These are phyloP conservation scores for Tineola bisselliella DNA, from an alignment of 2,888 invertebrate species.

Conservation along the genomic window DNA sequence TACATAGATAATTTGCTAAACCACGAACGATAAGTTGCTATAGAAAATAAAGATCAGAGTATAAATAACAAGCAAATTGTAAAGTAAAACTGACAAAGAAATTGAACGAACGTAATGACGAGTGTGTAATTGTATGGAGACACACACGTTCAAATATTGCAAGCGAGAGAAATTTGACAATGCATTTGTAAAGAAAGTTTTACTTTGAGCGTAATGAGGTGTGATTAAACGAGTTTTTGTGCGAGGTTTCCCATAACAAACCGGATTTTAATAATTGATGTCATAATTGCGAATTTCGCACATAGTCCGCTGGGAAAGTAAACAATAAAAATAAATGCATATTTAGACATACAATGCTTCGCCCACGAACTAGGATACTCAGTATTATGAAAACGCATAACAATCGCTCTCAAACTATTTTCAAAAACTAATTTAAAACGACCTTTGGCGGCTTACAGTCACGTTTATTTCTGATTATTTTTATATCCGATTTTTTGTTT, in stretches of 20 bases:
- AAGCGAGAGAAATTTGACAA: slow-evolving; percentile 50
- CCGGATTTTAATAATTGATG: slow-evolving; percentile 5
- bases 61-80: slow-evolving; percentile 26
- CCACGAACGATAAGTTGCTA: too few species aligned
- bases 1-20: neutral
- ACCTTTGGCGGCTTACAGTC: too few species aligned
- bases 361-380: too few species aligned
- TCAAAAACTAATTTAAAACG: too few species aligned
- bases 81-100: slow-evolving; percentile 38
- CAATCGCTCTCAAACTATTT: too few species aligned
- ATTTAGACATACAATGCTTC: too few species aligned
- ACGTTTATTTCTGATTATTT: too few species aligned
- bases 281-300: neutral
- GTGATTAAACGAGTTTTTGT: slow-evolving; percentile 36
- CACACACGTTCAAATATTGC: slow-evolving; percentile 28
- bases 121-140: slow-evolving; percentile 23
- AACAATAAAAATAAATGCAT: too few species aligned
- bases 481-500: too few species aligned
- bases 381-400: too few species aligned
- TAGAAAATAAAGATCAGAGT: too few species aligned
- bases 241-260: neutral
- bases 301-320: too few species aligned
- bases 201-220: slow-evolving; percentile 33
- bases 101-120: neutral
- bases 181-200: slow-evolving; percentile 47